These are phyloP conservation scores for Drosophila paranaensis DNA, from an alignment of 2,888 invertebrate genomes.

Conservation along the genomic window DNA sequence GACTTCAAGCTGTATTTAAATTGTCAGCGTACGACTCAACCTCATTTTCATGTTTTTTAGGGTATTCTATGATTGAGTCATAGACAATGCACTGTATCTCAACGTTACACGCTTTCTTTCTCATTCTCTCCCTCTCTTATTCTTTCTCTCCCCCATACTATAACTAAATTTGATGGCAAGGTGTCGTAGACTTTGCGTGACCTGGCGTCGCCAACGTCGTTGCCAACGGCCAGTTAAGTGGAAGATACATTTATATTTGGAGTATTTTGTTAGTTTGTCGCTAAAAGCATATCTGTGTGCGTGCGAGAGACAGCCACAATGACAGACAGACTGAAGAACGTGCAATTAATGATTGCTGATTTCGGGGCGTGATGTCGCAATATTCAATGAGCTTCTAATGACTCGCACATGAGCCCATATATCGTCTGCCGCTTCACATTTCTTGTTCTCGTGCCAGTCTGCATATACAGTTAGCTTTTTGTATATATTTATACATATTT, in stretches of 20 bases:
- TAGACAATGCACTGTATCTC: slow-evolving; percentile 13
- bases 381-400: slow-evolving; percentile 69
- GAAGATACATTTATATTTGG: slow-evolving; percentile 29
- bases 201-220: slow-evolving; percentile 5
- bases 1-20: too few relatives aligned
- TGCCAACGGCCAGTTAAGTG: slow-evolving; percentile 20
- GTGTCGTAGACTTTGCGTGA: slow-evolving; percentile 30
- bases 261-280: slow-evolving; percentile 20
- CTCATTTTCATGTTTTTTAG: not conserved
- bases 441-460: slow-evolving; percentile 1
- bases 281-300: slow-evolving; percentile 37
- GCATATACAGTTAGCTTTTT: slow-evolving; percentile 22
- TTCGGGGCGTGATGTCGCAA: slow-evolving; percentile 64
- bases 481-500: not conserved
- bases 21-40: not conserved
- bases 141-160: too few relatives aligned
- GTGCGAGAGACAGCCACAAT: not conserved
- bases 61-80: slow-evolving; percentile 7
- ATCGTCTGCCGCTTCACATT: not conserved
- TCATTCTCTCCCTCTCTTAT: not conserved
- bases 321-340: slow-evolving; percentile 11
- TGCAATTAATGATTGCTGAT: slow-evolving; percentile 65
- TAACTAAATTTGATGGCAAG: slow-evolving; percentile 29
- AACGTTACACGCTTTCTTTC: not conserved
- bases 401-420: slow-evolving; percentile 54